Base-by-base conservation (phyloP, 1,140 invertebrate species). In the Ephestia elutella region DNA sequence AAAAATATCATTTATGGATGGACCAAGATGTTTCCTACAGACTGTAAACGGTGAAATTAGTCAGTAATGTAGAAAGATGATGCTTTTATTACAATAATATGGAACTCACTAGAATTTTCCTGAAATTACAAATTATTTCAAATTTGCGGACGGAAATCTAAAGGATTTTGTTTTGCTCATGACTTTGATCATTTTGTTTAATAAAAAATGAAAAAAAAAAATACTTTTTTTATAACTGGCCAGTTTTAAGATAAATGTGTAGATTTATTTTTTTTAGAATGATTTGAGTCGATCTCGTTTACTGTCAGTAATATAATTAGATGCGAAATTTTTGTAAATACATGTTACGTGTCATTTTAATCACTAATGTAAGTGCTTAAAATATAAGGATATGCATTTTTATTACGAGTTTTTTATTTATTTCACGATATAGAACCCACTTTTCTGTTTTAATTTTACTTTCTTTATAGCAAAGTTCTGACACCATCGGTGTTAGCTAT, bases 331-430 rank as follows among this genome's bases (percentile, higher is more conserved):
- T 35, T 30, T 69, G 56, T 68, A 59, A 60, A 59, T 59, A 63
- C 59, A 63, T 61, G 44, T 59, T 50, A 50, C 32, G 54, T 65
- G 60, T 63, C 65, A 63, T 68, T 62, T 59, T 71, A 71, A 65
- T 68, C 69, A 66, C 62, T 68, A 66, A 51, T 5, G 9, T 68
- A 68, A 62, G 62, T 51, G 69, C 66, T 71, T 68, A 56, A 58
- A 71, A 66, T 71, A 71, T 66, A 71, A 71, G 66, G 57, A 68
- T 62, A 68, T 59, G 69, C 69, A 66, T 71, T 71, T 63, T 63
- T 65, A 71, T 65, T 61, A 59, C 32, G 18, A 53, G 35, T 57
- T 63, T 54, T 65, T 68, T 63, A 63, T 66, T 71, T 65, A 90
- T 25, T 54, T 56, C 49, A 19, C n/a, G n/a, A n/a, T n/a, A n/a